Evolutionary conservation across 2,113 vertebrate genomes (phyloP), one percentile per base, ranked within the genome.

Genomic region (Setophaga petechia): DNA sequence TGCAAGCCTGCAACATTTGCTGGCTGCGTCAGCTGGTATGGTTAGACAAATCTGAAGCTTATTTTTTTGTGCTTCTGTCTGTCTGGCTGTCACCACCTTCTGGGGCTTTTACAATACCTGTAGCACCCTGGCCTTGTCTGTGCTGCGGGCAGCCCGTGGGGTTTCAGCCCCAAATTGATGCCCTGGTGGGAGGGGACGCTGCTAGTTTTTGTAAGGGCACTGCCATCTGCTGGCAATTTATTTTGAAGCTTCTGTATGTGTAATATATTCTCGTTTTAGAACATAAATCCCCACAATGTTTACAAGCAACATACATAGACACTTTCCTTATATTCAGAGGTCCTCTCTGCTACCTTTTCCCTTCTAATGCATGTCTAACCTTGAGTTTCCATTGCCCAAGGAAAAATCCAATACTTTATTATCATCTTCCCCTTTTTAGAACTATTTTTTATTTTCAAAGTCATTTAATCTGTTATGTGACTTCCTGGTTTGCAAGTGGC

Each of bases 181-280:
- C 54, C 44, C 23, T 6, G 31, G 13, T 57, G 39, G n/a, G 62
- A 63, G 15, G 77, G 54, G 31, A 39, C 0, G 3, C 55, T 58
- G 22, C 37, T 54, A 4, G 23, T 94, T 91, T 67, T 87, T 82
- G 86, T 27, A 87, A 12, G 47, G 78, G 47, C 81, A 71, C 90
- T 93, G 96, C 96, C 96, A 96, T 74, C 96, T 97, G 78, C 93
- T 95, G 96, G 96, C 35, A 55, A 35, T 15, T 86, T 16, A 31
- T 74, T 91, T 76, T 62, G 33, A 18, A 6, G 16, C 19, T 33
- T 75, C n/a, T 39, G 23, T 30, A 19, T 7, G 11, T 11, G 3
- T 33, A 35, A 4, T 22, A 8, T 12, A 39, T 39, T 59, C 35
- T 33, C 41, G 0, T 91, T 95, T 44, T 31, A 87, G 49, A 77